Evolutionary conservation across 2,113 vertebrate species (phyloP), one percentile per base, ranked within the genome.

Genomic region (Centropristis striata): DNA sequence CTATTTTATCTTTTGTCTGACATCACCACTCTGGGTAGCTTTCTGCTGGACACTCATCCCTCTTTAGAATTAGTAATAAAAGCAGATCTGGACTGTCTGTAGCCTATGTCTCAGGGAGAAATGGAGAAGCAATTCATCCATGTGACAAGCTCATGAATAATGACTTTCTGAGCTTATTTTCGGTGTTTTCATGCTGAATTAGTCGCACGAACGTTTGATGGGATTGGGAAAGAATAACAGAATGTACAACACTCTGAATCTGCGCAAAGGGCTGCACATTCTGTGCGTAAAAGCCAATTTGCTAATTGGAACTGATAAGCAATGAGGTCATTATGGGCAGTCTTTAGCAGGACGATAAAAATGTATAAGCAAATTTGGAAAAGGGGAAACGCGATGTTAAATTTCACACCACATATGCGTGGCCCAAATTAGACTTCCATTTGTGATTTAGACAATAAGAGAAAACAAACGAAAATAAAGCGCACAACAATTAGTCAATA

Each of bases 211-310:
- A 53, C 10, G 51, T 46, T 51, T 53, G 4, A 13, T 7, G 25
- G 10, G 61, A 61, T 41, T 66, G 42, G 2, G 6, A 5, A 13
- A 39, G 1, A 51, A 36, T 12, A 10, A 27, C 46, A 44, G 2
- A 44, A 47, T 2, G 4, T 3, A 36, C 28, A 36, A 51, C 44
- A 23, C 14, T 44, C 12, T 4, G 10, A 15, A 32, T 16, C 55
- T 51, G 87, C 71, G 72, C 18, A 86, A 58, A 8, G 32, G 12
- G 65, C 28, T 60, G 65, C 71, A 20, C 65, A 25, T 10, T 6
- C 12, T 32, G 79, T 25, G 88, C 80, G 88, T 83, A 90, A 88
- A 86, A 69, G 61, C 57, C 41, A 41, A 20, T 53, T 18, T 50
- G 27, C 15, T 78, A 32, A 86, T 61, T 63, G 51, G 67, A 80